Evolutionary conservation across 2,888 invertebrate genomes (phyloP), one percentile per base, ranked within the genome.

Genomic region (Tholera decimalis): DNA sequence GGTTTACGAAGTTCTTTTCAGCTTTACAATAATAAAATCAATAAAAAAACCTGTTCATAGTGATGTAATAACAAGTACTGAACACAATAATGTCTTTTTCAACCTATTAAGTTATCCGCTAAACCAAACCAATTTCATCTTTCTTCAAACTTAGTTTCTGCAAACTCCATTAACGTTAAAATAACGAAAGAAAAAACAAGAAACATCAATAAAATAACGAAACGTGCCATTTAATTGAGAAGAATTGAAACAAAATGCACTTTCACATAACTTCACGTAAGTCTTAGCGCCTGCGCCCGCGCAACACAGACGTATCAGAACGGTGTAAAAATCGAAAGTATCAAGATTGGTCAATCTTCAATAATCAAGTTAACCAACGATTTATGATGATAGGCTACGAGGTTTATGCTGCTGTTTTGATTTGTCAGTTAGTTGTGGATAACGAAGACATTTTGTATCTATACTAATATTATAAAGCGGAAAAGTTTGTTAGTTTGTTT

Each of bases 261-360:
- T 80, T 80, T 80, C 80, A 80, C 80, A 80, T 80, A 76, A 43
- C 68, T 51, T 44, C 80, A 79, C 80, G 82, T 76, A 73, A 70
- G 37, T 24, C 24, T n/a, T 33, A 28, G 39, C 33, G 39, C 33
- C 37, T 72, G 50, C 73, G 43, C 30, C 72, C n/a, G 72, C 56
- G 59, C 58, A 26, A 35, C 22, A 41, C 37, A 47, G 49, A 50
- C 44, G 30, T 72, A 73, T 77, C 54, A 60, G 41, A 73, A 33
- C 22, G 66, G 55, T 56, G 65, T 22, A 70, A 58, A 62, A 80
- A 74, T 39, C 49, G 77, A 78, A 80, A 77, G 80, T 73, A 68
- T 49, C 44, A 26, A 56, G 65, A 79, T 79, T 75, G 53, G 49
- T 54, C 46, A 68, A 66, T 66, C 55, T 63, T 57, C 41, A 43